These are phyloP conservation scores for Malurus melanocephalus DNA, from an alignment of 2,113 vertebrate species.

Conservation along the genomic window DNA sequence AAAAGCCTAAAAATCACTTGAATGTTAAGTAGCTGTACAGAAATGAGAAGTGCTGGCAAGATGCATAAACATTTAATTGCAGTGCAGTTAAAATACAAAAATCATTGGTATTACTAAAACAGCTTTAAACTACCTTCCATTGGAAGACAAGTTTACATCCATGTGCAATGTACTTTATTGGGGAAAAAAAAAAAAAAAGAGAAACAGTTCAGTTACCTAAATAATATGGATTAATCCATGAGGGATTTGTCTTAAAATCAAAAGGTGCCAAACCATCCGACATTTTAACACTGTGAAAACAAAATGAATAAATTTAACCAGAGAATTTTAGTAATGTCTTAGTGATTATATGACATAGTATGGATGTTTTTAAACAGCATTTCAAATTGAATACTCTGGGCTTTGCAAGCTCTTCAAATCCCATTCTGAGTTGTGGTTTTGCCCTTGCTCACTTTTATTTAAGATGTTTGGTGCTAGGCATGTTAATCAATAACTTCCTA, in stretches of 20 bases:
- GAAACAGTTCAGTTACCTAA: slow-evolving; percentile 70
- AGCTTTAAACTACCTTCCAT: background rate
- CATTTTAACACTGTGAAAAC: slow-evolving; percentile 71
- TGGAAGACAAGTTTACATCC: background rate
- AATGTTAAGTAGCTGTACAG: background rate
- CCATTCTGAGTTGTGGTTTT: background rate
- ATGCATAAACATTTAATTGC: background rate
- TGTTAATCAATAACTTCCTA: background rate
- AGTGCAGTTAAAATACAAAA: background rate
- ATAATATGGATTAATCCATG: slow-evolving; percentile 79
- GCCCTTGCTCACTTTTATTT: background rate
- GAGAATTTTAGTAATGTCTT: background rate
- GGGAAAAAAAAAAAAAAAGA: background rate
- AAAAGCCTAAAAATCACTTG: background rate
- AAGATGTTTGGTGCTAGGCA: background rate
- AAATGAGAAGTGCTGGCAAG: background rate
- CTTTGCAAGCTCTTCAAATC: background rate
- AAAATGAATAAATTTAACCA: background rate
- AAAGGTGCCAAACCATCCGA: slow-evolving; percentile 82
- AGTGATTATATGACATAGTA: background rate
- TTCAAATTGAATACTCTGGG: background rate
- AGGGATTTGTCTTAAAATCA: slow-evolving; percentile 84
- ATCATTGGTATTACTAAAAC: background rate
- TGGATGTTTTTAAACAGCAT: background rate
- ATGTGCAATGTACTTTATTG: background rate